Evolutionary conservation across 2,797 vertebrate species (phyloP), one percentile per base, ranked within the genome.

Genomic region (Melanitta fusca): DNA sequence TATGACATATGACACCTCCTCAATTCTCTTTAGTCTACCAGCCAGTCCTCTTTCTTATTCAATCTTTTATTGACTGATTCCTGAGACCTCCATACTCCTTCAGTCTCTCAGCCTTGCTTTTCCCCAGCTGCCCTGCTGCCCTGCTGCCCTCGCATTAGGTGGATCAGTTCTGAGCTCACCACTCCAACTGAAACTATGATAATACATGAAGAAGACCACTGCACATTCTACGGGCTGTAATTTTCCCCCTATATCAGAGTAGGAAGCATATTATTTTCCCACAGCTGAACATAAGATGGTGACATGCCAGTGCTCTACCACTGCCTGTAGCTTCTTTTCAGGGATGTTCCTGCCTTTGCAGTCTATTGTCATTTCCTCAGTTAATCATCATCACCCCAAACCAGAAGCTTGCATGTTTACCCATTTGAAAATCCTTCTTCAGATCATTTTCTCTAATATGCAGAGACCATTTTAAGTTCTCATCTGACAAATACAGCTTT

Each of bases 171-270:
- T 11, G 36, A 83, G 36, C 22, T 70, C 36, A 61, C 39, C 41
- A 70, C 28, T 75, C 11, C 32, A 66, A 38, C 30, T 0, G 0
- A 0, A 1, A 51, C 54, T 28, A 32, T 0, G 0, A 22, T 32
- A 70, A 74, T 34, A 34, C 10, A 51, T 53, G 11, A 21, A 47
- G 9, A 77, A 58, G 4, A 57, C 6, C 53, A 15, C 30, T 24
- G 39, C 47, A 58, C 68, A 72, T 39, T 13, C 36, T 80, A 20
- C 38, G 84, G 54, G 27, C 34, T 84, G 41, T 41, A 53, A 17
- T 13, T 72, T 60, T 17, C 3, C 8, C 13, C 12, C 17, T 24
- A 0, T 28, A 53, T 27, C 30, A 13, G 10, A 58, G 34, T 4
- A 64, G 81, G 34, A 68, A 72, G 36, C 0, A 1, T 24, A 36